phyloP scores from a whole-genome alignment of 2,888 invertebrate genomes.

The Neuroscelio doddi region DNA sequence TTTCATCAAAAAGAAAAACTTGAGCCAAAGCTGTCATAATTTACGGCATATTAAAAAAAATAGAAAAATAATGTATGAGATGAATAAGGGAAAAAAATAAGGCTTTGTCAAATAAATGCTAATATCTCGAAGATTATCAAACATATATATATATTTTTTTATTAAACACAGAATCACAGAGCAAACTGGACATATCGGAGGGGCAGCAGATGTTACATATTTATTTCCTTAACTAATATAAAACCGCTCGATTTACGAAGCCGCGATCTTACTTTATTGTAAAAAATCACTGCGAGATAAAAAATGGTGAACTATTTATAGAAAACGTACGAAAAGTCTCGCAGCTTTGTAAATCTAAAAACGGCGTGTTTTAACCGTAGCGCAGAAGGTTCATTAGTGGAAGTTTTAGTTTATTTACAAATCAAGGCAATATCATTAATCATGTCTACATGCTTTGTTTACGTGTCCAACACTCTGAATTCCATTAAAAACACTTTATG shows the following conservation, averaged over 20 bases:
- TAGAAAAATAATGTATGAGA: too few species aligned
- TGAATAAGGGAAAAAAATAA: too few species aligned
- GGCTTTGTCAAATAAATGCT: constrained; percentile 24
- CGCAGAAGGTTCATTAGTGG: constrained; percentile 58
- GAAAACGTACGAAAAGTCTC: constrained; percentile 57
- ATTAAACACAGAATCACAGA: constrained; percentile 71
- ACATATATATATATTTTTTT: constrained; percentile 61
- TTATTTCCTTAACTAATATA: constrained; percentile 42
- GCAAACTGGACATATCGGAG: constrained; percentile 68
- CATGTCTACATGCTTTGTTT: constrained; percentile 56
- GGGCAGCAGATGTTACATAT: constrained; percentile 62
- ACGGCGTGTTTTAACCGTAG: constrained; percentile 47
- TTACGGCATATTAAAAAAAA: too few species aligned
- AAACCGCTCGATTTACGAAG: constrained; percentile 42
- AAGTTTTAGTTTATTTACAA: constrained; percentile 71
- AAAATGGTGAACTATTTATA: constrained; percentile 54
- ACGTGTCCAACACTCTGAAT: constrained; percentile 55
- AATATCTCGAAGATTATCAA: constrained; percentile 53
- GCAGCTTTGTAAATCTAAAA: constrained; percentile 42
- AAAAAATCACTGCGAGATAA: constrained; percentile 59
- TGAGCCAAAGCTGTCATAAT: too few species aligned
- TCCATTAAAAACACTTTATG: constrained; percentile 51
- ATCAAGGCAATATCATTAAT: constrained; percentile 70
- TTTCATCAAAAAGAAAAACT: too few species aligned
- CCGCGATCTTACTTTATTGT: constrained; percentile 49